Evolutionary conservation across 2,797 vertebrate species (phyloP).

Genomic region (Pseudomugil tenellus): DNA sequence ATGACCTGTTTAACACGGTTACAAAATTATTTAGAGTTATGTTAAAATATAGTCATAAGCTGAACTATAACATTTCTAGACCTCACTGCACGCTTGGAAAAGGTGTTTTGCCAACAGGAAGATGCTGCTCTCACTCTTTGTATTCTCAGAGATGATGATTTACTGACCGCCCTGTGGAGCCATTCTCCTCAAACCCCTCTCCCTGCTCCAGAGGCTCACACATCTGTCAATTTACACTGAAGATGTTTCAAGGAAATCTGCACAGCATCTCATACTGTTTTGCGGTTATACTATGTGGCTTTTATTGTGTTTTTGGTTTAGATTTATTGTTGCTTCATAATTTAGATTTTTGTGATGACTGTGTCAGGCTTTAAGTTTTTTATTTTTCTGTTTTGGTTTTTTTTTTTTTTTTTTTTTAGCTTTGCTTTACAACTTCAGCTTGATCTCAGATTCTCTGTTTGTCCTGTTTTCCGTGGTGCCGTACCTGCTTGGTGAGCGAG

Average conservation of each 20-base stretch:
- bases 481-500: no score
- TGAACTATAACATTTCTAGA: neutral
- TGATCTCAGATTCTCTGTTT: no score
- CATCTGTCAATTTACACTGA: neutral
- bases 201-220: neutral
- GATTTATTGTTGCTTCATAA: neutral
- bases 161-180: neutral
- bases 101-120: neutral
- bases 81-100: neutral
- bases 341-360: no score
- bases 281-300: neutral
- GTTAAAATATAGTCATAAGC: neutral
- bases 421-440: neutral
- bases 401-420: no score
- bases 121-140: neutral
- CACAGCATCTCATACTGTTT: neutral
- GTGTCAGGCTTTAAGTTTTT: neutral
- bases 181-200: neutral
- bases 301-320: neutral
- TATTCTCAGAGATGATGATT: neutral
- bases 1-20: neutral
- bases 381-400: no score
- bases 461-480: no score
- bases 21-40: neutral
- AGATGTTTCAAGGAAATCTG: neutral